Percentiles rank a stretch among this genome's conserved stretches.
These are phyloP conservation scores for Torymus texanus DNA, from an alignment of 2,888 invertebrate genomes.

Conservation along the genomic window DNA sequence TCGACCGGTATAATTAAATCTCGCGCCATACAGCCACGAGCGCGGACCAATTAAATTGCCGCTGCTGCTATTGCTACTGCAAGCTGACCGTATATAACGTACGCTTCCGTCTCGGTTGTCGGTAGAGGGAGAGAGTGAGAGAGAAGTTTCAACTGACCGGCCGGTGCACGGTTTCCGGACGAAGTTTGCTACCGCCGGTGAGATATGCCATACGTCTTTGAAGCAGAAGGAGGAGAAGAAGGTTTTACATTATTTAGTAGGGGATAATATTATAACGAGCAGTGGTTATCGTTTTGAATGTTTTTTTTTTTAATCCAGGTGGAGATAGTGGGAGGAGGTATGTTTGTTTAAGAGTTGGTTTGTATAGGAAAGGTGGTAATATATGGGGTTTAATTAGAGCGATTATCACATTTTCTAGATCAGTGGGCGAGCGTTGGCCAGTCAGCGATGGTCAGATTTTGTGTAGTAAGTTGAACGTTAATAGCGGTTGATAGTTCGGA, in stretches of 20 bases:
- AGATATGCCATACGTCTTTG: too few species aligned
- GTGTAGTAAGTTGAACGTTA: too few species aligned
- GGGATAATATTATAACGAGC: too few species aligned
- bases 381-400: not conserved
- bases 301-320: too few species aligned
- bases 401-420: constrained; percentile 29
- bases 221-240: too few species aligned
- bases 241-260: too few species aligned
- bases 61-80: constrained; percentile 9
- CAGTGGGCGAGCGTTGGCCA: not conserved
- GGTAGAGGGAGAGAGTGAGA: constrained; percentile 1
- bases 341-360: too few species aligned
- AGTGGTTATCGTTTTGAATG: too few species aligned
- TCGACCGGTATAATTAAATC: constrained; percentile 56
- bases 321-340: too few species aligned
- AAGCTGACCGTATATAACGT: constrained; percentile 23
- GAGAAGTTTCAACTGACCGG: constrained; percentile 26
- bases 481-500: too few species aligned
- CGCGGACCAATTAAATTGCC: constrained; percentile 49
- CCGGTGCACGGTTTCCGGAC: constrained; percentile 9
- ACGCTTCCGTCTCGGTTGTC: constrained; percentile 40
- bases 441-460: too few species aligned
- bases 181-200: not conserved
- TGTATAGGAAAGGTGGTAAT: too few species aligned
- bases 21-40: not conserved